These are phyloP conservation scores for Rhabdophis nuchalis DNA, from an alignment of 2,797 vertebrate species.

Conservation along the genomic window DNA sequence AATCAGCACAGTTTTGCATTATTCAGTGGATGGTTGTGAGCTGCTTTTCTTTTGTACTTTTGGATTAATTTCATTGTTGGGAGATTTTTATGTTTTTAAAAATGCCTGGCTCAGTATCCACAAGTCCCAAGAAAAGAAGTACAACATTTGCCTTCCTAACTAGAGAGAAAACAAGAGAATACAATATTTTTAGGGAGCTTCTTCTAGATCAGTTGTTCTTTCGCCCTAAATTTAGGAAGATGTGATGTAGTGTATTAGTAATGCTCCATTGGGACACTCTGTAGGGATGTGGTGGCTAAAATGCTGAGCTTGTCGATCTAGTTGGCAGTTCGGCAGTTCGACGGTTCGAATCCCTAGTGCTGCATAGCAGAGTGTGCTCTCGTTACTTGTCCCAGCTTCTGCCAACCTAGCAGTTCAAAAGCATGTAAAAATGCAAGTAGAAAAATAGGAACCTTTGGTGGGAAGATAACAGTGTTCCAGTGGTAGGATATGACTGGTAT, in stretches of 20 bases:
- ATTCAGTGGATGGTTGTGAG: constrained; percentile 65
- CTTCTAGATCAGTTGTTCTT: constrained; percentile 7
- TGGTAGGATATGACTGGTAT: too few species aligned
- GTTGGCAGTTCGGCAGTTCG: too few species aligned
- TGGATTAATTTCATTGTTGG: constrained; percentile 72
- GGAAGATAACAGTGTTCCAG: too few species aligned
- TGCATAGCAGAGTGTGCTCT: too few species aligned
- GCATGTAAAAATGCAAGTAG: too few species aligned
- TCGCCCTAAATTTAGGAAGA: background rate
- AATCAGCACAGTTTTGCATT: constrained; percentile 66
- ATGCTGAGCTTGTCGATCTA: too few species aligned
- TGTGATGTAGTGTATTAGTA: background rate
- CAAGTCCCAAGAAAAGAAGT: constrained; percentile 54
- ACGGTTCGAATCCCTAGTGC: too few species aligned
- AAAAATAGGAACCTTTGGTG: too few species aligned
- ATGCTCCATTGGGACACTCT: too few species aligned
- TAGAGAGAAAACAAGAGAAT: constrained; percentile 49
- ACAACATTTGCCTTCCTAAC: constrained; percentile 54
- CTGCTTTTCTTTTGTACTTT: constrained; percentile 70
- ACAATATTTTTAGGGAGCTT: constrained; percentile 48
- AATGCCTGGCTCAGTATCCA: constrained; percentile 63
- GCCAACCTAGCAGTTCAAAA: too few species aligned
- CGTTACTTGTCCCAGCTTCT: too few species aligned
- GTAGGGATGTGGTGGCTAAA: too few species aligned
- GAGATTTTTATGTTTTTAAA: constrained; percentile 70